Conservation (phyloP, 92 coral and sea anemone species). For the Porites cylindrica region DNA sequence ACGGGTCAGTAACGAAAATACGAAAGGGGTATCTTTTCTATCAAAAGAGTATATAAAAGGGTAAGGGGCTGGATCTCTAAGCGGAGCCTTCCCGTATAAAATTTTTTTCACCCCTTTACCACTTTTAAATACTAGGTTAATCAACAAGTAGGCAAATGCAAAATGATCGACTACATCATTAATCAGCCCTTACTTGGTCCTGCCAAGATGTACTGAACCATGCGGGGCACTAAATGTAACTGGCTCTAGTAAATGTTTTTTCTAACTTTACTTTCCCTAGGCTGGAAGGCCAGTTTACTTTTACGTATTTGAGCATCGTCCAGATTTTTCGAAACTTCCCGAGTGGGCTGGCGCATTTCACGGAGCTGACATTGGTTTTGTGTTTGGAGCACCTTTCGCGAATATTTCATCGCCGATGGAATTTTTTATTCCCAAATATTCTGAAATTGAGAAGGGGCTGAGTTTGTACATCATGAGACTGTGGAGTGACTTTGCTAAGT, state of each 20-base stretch:
- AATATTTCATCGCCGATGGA: background rate
- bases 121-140: too few relatives aligned
- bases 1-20: too few relatives aligned
- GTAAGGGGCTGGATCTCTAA: too few relatives aligned
- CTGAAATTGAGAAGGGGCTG: constrained; percentile 58
- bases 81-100: too few relatives aligned
- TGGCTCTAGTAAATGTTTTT: background rate
- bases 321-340: constrained; percentile 36
- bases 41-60: too few relatives aligned
- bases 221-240: too few relatives aligned
- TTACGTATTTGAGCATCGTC: constrained; percentile 53
- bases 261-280: background rate
- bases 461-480: constrained; percentile 46
- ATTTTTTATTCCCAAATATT: constrained; percentile 12
- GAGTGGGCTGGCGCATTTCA: constrained; percentile 37
- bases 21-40: too few relatives aligned
- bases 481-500: constrained; percentile 69
- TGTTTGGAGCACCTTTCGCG: constrained; percentile 49
- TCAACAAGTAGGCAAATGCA: too few relatives aligned
- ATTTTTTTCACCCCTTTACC: too few relatives aligned
- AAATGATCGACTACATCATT: too few relatives aligned
- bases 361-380: constrained; percentile 20
- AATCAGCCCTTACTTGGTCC: too few relatives aligned
- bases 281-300: constrained; percentile 13
- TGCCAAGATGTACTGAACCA: too few relatives aligned